phyloP scores from a whole-genome alignment of 37 sponge, comb jelly and placozoan genomes.

The Trichoplax adhaerens region DNA sequence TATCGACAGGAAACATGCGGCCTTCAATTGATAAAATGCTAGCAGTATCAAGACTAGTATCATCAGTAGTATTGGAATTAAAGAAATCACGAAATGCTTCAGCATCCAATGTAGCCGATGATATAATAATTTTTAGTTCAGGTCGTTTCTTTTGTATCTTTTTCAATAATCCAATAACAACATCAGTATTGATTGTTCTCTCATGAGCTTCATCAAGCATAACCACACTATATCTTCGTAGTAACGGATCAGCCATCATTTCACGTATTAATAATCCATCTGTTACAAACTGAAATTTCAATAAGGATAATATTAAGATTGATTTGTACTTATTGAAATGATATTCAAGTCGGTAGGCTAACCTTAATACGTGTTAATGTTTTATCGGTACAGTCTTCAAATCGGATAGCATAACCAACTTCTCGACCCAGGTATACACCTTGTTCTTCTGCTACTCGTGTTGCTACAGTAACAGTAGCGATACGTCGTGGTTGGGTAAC shows the following conservation, averaged over 20 bases:
- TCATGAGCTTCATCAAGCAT: constrained; percentile 98
- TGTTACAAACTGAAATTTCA: constrained; percentile 51
- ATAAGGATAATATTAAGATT: neutral
- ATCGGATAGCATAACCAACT: constrained; percentile 78
- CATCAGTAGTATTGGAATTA: constrained; percentile 58
- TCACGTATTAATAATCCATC: constrained; percentile 85
- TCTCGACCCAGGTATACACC: constrained; percentile 58
- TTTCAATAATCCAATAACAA: constrained; percentile 60
- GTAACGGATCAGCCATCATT: constrained; percentile 93
- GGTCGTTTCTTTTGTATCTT: constrained; percentile 73
- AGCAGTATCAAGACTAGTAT: constrained; percentile 48
- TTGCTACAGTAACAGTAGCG: constrained; percentile 68
- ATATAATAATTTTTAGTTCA: constrained; percentile 69
- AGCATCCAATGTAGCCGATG: constrained; percentile 95
- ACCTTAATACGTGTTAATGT: constrained; percentile 66
- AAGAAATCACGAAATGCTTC: constrained; percentile 83
- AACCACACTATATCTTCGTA: constrained; percentile 76
- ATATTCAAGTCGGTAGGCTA: neutral
- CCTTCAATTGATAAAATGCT: constrained; percentile 72
- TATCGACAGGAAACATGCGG: constrained; percentile 51
- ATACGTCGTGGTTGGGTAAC: constrained; percentile 84
- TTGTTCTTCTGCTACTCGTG: constrained; percentile 70
- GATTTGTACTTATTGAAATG: neutral
- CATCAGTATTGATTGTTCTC: constrained; percentile 80
- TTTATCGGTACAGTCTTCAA: constrained; percentile 61